A percentile compares a stretch with the other conserved stretches of the same genome.
phyloP scores from a whole-genome alignment of 2,113 vertebrate species.

The Macaca mulatta region DNA sequence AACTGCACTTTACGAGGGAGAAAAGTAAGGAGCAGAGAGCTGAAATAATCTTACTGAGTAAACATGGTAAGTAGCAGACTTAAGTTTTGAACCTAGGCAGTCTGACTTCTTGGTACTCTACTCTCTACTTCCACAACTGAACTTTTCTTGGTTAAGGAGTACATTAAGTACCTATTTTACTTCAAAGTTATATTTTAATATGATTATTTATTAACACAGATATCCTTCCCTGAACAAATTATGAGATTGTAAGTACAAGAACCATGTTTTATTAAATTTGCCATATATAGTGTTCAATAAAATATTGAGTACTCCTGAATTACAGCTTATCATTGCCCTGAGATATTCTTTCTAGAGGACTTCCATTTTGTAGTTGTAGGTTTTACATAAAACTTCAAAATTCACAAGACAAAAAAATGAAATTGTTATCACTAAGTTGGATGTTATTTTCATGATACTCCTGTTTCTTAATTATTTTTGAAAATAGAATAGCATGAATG shows the following conservation, averaged over 20 bases:
- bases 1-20: not conserved
- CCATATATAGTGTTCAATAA: not conserved
- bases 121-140: not conserved
- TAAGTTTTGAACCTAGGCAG: not conserved
- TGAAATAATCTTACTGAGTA: not conserved
- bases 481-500: not conserved
- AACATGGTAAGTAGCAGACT: not conserved
- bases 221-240: not conserved
- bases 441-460: not conserved
- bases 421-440: not conserved
- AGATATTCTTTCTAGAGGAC: not conserved
- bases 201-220: not conserved
- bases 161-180: not conserved
- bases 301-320: not conserved
- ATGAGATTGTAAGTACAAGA: not conserved
- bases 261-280: constrained; percentile 15
- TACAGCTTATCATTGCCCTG: not conserved
- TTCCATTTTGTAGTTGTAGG: not conserved
- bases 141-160: not conserved
- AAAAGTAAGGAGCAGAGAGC: not conserved
- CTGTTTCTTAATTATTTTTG: constrained; percentile 48
- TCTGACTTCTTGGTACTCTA: not conserved
- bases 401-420: not conserved
- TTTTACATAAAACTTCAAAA: not conserved
- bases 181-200: not conserved